Evolutionary conservation across 2,888 invertebrate genomes (phyloP), one percentile per base, ranked within the genome.

Genomic region (Archaeoteleia sp.): DNA sequence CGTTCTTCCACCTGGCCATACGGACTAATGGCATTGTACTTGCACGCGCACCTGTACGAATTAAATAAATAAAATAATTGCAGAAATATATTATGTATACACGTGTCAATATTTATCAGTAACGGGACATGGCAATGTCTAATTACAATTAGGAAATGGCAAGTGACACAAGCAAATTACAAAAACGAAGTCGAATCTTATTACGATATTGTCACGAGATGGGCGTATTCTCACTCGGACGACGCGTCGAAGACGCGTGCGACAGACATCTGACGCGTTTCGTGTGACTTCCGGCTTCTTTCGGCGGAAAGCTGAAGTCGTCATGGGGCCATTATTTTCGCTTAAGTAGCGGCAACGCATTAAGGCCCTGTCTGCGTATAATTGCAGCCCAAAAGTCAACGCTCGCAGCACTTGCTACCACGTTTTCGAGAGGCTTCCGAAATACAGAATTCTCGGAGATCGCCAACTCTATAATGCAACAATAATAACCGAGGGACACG

Each of bases 401-500:
- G 49, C 27, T 39, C 30, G 43, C 14, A 42, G 42, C 27, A 27
- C 4, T 39, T n/a, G 9, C 20, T 20, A 15, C 20, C 39, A 14
- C 9, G 13, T 42, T 14, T 25, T 10, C 35, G 40, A 23, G 14
- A 12, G 30, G 48, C 32, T 13, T 15, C 46, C 20, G 23, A 48
- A 48, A 14, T 35, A 35, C 40, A 7, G 35, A 49, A 54, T 66
- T 66, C 57, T 10, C 9, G 35, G 45, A 55, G 43, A 37, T 25
- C 34, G 29, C 40, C 30, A 49, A 51, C 46, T 53, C 53, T 34
- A 27, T 66, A 60, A 58, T 49, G 60, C 9, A 54, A 66, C 20
- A 42, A 49, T 65, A 65, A 65, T 65, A 57, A 65, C 45, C 37
- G 23, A 7, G 8, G 14, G 27, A 49, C 60, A 67, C 67, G 67